Evolutionary conservation across 2,888 invertebrate species (phyloP), one percentile per base, ranked within the genome.

Genomic region (Aporophyla nigra): DNA sequence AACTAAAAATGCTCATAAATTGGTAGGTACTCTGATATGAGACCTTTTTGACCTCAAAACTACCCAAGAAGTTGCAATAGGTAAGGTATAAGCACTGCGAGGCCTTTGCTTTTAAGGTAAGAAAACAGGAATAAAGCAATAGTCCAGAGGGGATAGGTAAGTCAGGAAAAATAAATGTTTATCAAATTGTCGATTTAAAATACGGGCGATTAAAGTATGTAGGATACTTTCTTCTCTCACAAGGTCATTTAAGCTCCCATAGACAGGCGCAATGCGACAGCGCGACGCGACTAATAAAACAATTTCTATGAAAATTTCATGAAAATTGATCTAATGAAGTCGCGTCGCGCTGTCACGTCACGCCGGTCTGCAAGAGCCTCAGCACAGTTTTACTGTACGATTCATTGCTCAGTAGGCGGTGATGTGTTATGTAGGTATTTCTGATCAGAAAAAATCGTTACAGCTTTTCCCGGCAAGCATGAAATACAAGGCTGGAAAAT

Each of bases 401-500:
- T 33, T 16, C n/a, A n/a, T n/a, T 53, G 51, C 21, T n/a, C 14
- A 27, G 6, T 54, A 54, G n/a, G n/a, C n/a, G n/a, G n/a, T 54
- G 33, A 33, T 33, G n/a, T 54, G 54, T 49, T 49, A 14, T 54
- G 1, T n/a, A 54, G 24, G 24, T 14, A 21, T n/a, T 67, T 5
- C 14, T 19, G n/a, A 40, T 21, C 14, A 2, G 14, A 2, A 24
- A 24, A 21, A 43, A 16, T 53, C 2, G 43, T 43, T n/a, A n/a
- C 14, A 61, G 54, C 5, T 80, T 62, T 24, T 21, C 12, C 19
- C 10, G 12, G 53, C 21, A 80, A 63, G 43, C 43, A 72, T 24
- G 16, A 77, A 43, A 51, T 51, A 71, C 12, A 56, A 51, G 9
- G 49, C 14, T 16, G 43, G 10, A 49, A 61, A 62, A 54, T 14